Percentiles rank a stretch among this genome's conserved stretches.
phyloP scores from a whole-genome alignment of 1,140 invertebrate genomes.

The Neuroterus valhalla region DNA sequence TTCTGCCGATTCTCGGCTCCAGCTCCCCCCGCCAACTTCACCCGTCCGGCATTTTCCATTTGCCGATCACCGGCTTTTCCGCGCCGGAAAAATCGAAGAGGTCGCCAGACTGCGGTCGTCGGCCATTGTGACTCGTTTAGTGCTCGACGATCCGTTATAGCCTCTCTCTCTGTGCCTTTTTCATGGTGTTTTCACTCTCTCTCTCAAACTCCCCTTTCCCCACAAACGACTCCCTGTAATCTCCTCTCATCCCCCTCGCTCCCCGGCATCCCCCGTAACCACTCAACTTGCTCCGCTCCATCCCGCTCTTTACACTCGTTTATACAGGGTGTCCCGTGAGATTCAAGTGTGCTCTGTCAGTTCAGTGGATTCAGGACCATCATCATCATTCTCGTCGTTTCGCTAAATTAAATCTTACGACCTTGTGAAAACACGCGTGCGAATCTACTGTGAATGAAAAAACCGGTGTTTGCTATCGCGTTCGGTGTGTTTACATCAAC shows the following conservation, averaged over 20 bases:
- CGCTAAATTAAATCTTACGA: conserved; percentile 25
- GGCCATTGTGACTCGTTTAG: conserved; percentile 17
- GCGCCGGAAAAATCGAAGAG: conserved; percentile 26
- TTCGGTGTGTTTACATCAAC: background rate
- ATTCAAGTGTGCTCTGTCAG: conserved; percentile 4
- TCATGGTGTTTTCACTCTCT: conserved; percentile 10
- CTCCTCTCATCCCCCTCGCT: background rate
- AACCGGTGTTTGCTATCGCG: conserved; percentile 7
- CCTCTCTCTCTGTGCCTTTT: background rate
- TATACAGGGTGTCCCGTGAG: conserved; percentile 22
- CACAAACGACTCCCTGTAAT: background rate
- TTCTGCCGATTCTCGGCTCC: background rate
- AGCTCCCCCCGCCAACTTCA: too few species aligned
- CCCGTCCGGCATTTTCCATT: background rate
- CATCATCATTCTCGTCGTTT: conserved; percentile 12
- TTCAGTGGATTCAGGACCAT: conserved; percentile 13
- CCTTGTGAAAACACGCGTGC: conserved; percentile 7
- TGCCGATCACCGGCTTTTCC: conserved; percentile 4
- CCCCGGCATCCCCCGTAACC: background rate
- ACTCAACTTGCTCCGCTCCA: conserved; percentile 7
- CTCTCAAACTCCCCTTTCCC: conserved; percentile 24
- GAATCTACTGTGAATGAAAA: background rate
- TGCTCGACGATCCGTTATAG: background rate
- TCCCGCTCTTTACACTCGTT: conserved; percentile 25
- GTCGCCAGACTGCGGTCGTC: conserved; percentile 26